Conservation (phyloP, 2,888 invertebrate genomes). For the Cerceris ruficornis region DNA sequence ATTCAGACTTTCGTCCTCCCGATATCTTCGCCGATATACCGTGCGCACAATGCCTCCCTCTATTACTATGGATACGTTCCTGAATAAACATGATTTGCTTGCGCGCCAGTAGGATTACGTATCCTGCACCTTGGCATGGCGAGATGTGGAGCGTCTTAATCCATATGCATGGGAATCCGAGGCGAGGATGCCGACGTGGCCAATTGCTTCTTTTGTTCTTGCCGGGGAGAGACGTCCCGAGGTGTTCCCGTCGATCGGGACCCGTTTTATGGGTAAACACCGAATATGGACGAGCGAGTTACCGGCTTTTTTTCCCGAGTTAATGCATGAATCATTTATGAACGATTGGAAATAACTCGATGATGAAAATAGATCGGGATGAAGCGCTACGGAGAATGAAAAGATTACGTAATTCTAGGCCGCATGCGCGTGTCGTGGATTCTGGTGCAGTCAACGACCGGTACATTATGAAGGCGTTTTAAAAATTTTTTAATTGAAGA, state of each 20-base stretch:
- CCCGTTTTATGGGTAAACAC: slow-evolving; percentile 53
- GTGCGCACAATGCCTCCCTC: slow-evolving; percentile 49
- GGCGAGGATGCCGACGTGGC: slow-evolving; percentile 49
- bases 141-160: slow-evolving; percentile 62
- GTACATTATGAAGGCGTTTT: too few species aligned
- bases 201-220: slow-evolving; percentile 60
- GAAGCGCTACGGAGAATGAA: slow-evolving; percentile 10
- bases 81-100: slow-evolving; percentile 71
- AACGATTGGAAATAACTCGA: slow-evolving; percentile 55
- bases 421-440: neutral
- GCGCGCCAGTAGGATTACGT: slow-evolving; percentile 61
- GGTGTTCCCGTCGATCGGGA: slow-evolving; percentile 41
- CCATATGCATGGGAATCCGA: slow-evolving; percentile 62
- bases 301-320: slow-evolving; percentile 17
- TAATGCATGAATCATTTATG: slow-evolving; percentile 60
- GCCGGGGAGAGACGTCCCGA: slow-evolving; percentile 19
- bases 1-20: slow-evolving; percentile 4
- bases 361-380: slow-evolving; percentile 47
- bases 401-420: slow-evolving; percentile 32
- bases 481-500: too few species aligned
- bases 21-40: slow-evolving; percentile 22
- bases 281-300: slow-evolving; percentile 45
- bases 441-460: too few species aligned
- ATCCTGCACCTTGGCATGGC: slow-evolving; percentile 52
- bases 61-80: slow-evolving; percentile 64